Evolutionary conservation across 2,888 invertebrate genomes (phyloP), one percentile per base, ranked within the genome.

Genomic region (Chloroclysta siterata): DNA sequence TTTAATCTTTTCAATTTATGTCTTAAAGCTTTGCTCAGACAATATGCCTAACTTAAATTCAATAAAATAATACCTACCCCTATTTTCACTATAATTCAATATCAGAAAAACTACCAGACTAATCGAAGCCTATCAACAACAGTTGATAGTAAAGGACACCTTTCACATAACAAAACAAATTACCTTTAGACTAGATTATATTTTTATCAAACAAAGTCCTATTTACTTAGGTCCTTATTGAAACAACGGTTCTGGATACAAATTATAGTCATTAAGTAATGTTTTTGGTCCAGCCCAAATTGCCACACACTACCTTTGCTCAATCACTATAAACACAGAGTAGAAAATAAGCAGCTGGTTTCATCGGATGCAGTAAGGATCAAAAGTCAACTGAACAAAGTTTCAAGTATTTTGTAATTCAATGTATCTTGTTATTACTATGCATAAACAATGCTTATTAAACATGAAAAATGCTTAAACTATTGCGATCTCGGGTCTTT

Each of bases 201-300:
- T 57, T 63, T 63, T 57, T 48, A 22, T 57, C 46, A 47, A 44
- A 6, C n/a, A n/a, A 54, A 53, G 47, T 50, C 33, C 53, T 50
- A 39, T 53, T 22, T 47, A 15, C 53, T 47, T 46, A 13, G 44
- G 14, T 53, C 29, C 53, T 17, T 28, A 55, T 22, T 52, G n/a
- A n/a, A 60, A 51, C 56, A 59, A 63, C 57, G 50, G 58, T 42
- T 33, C 22, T 22, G 22, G 47, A 60, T 59, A 66, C 47, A 60
- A 55, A 63, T 66, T 59, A 61, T 59, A 48, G 67, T 39, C 60
- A 67, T 69, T 69, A 65, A 13, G 42, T 54, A 52, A 66, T 52
- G 50, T 63, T 66, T 22, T 63, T 63, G 50, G 60, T 65, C 53
- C 47, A 65, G 39, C 7, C 11, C 28, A 41, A 61, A 58, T 46